phyloP scores from a whole-genome alignment of 2,888 invertebrate genomes.

The Callosobruchus maculatus region DNA sequence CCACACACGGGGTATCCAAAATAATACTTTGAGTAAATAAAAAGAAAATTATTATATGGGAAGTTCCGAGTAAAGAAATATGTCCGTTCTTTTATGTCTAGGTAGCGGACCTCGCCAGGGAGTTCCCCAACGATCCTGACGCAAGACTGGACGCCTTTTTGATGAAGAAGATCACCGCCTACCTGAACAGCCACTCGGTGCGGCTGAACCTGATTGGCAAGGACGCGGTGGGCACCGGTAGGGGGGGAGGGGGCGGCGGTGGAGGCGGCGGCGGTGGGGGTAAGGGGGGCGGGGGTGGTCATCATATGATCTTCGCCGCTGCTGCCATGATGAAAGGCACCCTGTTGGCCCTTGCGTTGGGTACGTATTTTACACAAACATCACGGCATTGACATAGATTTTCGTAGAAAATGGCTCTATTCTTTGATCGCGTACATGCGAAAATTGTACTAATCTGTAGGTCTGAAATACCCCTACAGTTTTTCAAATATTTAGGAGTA shows the following conservation, averaged over 20 bases:
- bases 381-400: too few relatives aligned
- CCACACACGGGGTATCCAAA: too few relatives aligned
- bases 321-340: slow-evolving; percentile 66
- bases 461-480: too few relatives aligned
- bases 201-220: slow-evolving; percentile 66
- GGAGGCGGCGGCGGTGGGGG: slow-evolving; percentile 41
- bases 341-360: slow-evolving; percentile 60
- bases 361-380: neutral
- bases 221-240: slow-evolving; percentile 53
- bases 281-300: slow-evolving; percentile 49
- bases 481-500: too few relatives aligned
- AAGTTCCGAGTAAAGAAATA: too few relatives aligned
- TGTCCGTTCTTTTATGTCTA: neutral
- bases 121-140: slow-evolving; percentile 72
- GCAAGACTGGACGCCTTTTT: slow-evolving; percentile 73
- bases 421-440: too few relatives aligned
- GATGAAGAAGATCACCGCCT: slow-evolving; percentile 65
- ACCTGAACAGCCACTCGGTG: slow-evolving; percentile 70
- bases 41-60: too few relatives aligned
- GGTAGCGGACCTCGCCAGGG: slow-evolving; percentile 71
- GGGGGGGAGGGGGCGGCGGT: slow-evolving; percentile 35
- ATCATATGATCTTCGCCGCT: slow-evolving; percentile 49
- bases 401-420: too few relatives aligned
- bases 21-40: too few relatives aligned
- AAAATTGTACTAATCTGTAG: too few relatives aligned